These are phyloP conservation scores for Myopa tessellatipennis DNA, from an alignment of 2,888 invertebrate species.

Conservation along the genomic window DNA sequence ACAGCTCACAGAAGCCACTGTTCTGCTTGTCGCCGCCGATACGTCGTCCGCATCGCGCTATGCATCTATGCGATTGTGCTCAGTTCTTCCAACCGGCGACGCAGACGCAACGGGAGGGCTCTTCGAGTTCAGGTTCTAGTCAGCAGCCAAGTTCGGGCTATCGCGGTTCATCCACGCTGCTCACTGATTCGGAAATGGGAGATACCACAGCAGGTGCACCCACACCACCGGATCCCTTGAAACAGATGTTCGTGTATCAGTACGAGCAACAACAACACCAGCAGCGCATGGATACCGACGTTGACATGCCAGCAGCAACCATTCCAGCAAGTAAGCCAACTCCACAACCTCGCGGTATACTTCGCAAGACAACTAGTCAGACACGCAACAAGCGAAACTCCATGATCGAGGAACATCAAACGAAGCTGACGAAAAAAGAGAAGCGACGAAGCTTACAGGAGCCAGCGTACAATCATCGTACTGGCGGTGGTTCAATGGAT, in stretches of 20 bases:
- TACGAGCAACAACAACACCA: constrained; percentile 79
- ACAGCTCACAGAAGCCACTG: constrained; percentile 70
- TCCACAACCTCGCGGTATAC: constrained; percentile 71
- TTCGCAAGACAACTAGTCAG: constrained; percentile 63
- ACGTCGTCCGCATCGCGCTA: constrained; percentile 71
- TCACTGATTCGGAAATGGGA: constrained; percentile 75
- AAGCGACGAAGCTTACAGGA: constrained; percentile 83
- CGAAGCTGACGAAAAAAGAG: constrained; percentile 68
- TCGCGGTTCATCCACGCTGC: constrained; percentile 85
- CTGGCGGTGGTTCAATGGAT: constrained; percentile 55
- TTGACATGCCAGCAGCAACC: constrained; percentile 60
- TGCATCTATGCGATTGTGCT: constrained; percentile 66
- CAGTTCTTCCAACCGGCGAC: constrained; percentile 54
- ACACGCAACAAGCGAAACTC: constrained; percentile 78
- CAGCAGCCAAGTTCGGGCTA: constrained; percentile 89
- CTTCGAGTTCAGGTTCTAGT: constrained; percentile 69
- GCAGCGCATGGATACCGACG: constrained; percentile 72
- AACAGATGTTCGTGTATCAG: constrained; percentile 80
- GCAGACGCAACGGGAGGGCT: constrained; percentile 47
- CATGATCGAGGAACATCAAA: constrained; percentile 77
- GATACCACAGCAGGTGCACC: constrained; percentile 48
- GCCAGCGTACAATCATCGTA: constrained; percentile 71
- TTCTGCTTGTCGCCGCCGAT: constrained; percentile 72
- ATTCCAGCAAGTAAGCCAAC: constrained; percentile 69
- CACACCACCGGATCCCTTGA: constrained; percentile 63